Percentiles rank a stretch among this genome's conserved stretches.
Evolutionary conservation across 2,797 vertebrate genomes (phyloP).

Genomic region (Pantherophis alleghaniensis): DNA sequence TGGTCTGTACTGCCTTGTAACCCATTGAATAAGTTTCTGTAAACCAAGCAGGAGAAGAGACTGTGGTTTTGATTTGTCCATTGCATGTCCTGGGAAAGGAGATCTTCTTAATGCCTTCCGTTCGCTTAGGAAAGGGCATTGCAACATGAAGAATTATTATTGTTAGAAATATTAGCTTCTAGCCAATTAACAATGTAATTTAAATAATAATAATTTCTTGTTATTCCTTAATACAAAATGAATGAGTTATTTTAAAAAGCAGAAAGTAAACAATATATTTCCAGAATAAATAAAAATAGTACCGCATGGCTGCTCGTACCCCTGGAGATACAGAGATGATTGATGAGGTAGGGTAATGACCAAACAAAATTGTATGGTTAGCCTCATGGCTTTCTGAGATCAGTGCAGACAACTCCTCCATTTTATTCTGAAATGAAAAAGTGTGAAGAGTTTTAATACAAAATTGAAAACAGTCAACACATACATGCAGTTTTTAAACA

Average conservation of each 20-base stretch:
- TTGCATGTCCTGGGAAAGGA: neutral
- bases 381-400: slow-evolving; percentile 79
- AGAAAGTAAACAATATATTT: neutral
- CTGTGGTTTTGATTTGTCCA: neutral
- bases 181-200: neutral
- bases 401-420: slow-evolving; percentile 82
- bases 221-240: neutral
- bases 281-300: slow-evolving; percentile 16
- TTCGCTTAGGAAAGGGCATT: neutral
- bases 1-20: neutral
- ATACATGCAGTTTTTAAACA: neutral
- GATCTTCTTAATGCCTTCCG: neutral
- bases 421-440: slow-evolving; percentile 79
- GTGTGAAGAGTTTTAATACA: slow-evolving; percentile 14
- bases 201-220: neutral
- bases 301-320: slow-evolving; percentile 88
- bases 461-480: neutral
- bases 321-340: slow-evolving; percentile 89
- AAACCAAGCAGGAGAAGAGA: neutral
- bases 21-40: neutral
- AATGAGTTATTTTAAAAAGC: neutral
- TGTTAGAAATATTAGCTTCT: slow-evolving; percentile 4
- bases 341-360: slow-evolving; percentile 95
- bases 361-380: slow-evolving; percentile 97
- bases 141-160: neutral